Evolutionary conservation across 2,113 vertebrate genomes (phyloP).

Genomic region (Melospiza georgiana): DNA sequence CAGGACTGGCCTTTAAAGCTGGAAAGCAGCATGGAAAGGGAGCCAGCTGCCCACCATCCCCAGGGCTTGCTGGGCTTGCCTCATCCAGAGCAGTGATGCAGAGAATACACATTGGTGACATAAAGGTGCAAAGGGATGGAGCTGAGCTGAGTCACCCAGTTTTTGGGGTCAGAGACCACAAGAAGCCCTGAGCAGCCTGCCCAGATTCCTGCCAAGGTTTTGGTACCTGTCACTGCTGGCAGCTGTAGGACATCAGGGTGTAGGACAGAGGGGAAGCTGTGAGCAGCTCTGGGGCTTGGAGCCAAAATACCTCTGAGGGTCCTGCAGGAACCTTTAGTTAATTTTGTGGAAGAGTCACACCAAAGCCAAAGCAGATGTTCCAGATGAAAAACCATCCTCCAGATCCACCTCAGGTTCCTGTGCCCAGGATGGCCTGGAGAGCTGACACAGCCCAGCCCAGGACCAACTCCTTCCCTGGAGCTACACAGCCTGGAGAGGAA

Average conservation of each 20-base stretch:
- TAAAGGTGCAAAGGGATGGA: not conserved
- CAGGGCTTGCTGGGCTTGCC: not conserved
- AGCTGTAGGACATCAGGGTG: not conserved
- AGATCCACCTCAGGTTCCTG: not conserved
- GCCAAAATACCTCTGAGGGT: not conserved
- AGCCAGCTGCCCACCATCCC: not conserved
- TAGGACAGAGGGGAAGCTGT: fast-evolving
- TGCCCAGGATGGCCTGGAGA: not conserved
- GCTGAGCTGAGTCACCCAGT: not conserved
- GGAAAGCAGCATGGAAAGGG: not conserved
- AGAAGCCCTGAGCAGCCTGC: not conserved
- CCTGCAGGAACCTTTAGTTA: not conserved
- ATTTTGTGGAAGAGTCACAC: not conserved
- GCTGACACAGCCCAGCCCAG: constrained; percentile 39
- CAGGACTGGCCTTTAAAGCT: not conserved
- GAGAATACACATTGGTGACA: not conserved
- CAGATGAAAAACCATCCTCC: constrained; percentile 5
- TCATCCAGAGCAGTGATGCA: not conserved
- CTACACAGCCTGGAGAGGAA: constrained; percentile 48
- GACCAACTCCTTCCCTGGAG: constrained; percentile 18
- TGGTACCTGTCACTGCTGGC: not conserved
- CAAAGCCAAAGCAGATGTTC: not conserved
- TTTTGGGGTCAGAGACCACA: not conserved
- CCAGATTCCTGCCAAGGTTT: not conserved
- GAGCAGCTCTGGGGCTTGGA: not conserved